Conservation (phyloP, 2,888 invertebrate species). For the Andrena bucephala region DNA sequence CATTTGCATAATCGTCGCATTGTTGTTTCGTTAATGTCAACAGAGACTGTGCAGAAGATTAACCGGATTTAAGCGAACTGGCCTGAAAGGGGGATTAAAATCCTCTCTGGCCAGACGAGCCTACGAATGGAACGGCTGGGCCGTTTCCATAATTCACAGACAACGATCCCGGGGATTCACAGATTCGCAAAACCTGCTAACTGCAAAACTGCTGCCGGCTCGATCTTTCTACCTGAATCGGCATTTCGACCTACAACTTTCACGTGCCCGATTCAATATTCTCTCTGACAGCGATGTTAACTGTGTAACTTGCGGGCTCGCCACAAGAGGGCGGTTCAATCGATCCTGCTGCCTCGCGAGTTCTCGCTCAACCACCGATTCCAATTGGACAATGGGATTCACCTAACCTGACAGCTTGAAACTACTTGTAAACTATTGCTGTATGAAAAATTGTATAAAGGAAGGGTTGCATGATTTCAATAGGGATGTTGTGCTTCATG, state of each 20-base stretch:
- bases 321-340: too few relatives aligned
- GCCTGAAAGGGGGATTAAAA: conserved; percentile 22
- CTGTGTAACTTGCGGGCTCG: too few relatives aligned
- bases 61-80: conserved; percentile 1
- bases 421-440: too few relatives aligned
- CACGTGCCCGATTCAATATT: too few relatives aligned
- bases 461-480: too few relatives aligned
- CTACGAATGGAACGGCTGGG: not conserved
- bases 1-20: conserved; percentile 43
- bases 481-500: too few relatives aligned
- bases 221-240: not conserved
- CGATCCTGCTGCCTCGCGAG: too few relatives aligned
- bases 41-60: conserved; percentile 19
- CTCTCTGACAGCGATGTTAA: too few relatives aligned
- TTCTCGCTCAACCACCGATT: too few relatives aligned
- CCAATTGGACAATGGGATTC: too few relatives aligned
- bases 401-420: too few relatives aligned
- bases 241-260: not conserved
- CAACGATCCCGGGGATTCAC: conserved; percentile 22
- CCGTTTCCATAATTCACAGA: conserved; percentile 20
- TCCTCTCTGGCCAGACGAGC: not conserved
- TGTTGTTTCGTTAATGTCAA: conserved; percentile 41
- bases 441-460: too few relatives aligned
- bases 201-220: conserved; percentile 21
- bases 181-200: conserved; percentile 40